Conservation (phyloP, 2,797 vertebrate genomes). For the Peromyscus eremicus region DNA sequence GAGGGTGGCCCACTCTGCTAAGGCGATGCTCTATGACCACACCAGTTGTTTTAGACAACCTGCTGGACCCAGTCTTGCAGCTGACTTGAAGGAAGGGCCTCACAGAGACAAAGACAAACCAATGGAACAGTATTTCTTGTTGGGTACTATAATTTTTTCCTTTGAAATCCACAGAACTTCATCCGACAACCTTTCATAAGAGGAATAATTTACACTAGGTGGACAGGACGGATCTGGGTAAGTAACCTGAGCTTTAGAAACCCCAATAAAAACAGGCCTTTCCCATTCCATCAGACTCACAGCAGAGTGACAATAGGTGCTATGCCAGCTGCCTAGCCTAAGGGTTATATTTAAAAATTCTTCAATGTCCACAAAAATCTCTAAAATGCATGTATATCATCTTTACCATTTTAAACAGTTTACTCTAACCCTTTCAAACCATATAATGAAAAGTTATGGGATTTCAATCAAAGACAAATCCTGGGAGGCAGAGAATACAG, state of each 20-base stretch:
- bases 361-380: slow-evolving; percentile 74
- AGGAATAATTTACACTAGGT: slow-evolving; percentile 22
- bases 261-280: not conserved
- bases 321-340: slow-evolving; percentile 7
- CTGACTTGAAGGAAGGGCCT: not conserved
- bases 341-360: slow-evolving; percentile 55
- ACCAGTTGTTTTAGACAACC: slow-evolving; percentile 17
- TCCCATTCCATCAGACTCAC: slow-evolving; percentile 45
- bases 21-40: not conserved
- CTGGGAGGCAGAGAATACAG: not conserved
- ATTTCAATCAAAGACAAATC: slow-evolving; percentile 66
- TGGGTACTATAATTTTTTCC: not conserved
- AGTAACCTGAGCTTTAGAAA: slow-evolving; percentile 20
- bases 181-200: slow-evolving; percentile 13
- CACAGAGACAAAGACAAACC: slow-evolving; percentile 2
- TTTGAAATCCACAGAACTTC: slow-evolving; percentile 39
- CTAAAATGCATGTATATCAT: slow-evolving; percentile 68
- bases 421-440: slow-evolving; percentile 68
- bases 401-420: slow-evolving; percentile 66
- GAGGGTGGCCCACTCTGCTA: not conserved
- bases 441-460: slow-evolving; percentile 69
- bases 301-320: slow-evolving; percentile 40
- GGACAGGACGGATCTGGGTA: not conserved
- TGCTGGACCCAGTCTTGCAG: not conserved
- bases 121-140: slow-evolving; percentile 22